A percentile compares a stretch with the other conserved stretches of the same genome.
phyloP scores from a whole-genome alignment of 2,113 vertebrate genomes.

The Parus major region DNA sequence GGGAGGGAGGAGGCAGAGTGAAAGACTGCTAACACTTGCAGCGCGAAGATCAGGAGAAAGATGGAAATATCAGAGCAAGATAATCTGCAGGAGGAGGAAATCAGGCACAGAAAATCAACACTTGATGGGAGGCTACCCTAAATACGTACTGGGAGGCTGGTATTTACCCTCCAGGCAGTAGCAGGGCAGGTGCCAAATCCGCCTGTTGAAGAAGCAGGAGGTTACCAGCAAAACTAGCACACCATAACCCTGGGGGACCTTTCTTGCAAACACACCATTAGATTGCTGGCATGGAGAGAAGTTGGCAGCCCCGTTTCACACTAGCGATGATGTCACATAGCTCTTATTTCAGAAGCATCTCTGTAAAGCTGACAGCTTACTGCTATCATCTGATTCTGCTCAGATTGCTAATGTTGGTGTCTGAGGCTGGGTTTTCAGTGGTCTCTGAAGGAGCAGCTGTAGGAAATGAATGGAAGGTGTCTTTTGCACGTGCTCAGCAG shows the following conservation, averaged over 20 bases:
- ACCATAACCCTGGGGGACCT: conserved; percentile 23
- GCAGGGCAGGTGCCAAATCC: not conserved
- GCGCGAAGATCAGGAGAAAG: not conserved
- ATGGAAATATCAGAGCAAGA: not conserved
- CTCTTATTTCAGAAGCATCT: conserved; percentile 29
- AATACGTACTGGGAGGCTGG: not conserved
- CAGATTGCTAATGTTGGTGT: not conserved
- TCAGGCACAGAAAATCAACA: conserved; percentile 8
- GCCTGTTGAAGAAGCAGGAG: not conserved
- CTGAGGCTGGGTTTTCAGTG: not conserved
- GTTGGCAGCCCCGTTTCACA: conserved; percentile 23
- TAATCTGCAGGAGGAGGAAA: conserved; percentile 5
- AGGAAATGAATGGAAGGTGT: not conserved
- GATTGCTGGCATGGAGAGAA: not conserved
- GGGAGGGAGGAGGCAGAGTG: conserved; percentile 28
- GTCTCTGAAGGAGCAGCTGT: not conserved
- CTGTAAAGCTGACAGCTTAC: conserved; percentile 31
- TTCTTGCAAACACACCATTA: conserved; percentile 16
- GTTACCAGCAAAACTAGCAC: conserved; percentile 30
- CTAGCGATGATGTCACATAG: not conserved
- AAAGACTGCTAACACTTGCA: conserved; percentile 62
- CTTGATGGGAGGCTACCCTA: conserved; percentile 33
- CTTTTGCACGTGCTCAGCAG: not conserved
- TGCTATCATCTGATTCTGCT: not conserved
- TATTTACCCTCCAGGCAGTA: conserved; percentile 20